These are phyloP conservation scores for Bettongia penicillata DNA, from an alignment of 2,113 vertebrate genomes.

Conservation along the genomic window DNA sequence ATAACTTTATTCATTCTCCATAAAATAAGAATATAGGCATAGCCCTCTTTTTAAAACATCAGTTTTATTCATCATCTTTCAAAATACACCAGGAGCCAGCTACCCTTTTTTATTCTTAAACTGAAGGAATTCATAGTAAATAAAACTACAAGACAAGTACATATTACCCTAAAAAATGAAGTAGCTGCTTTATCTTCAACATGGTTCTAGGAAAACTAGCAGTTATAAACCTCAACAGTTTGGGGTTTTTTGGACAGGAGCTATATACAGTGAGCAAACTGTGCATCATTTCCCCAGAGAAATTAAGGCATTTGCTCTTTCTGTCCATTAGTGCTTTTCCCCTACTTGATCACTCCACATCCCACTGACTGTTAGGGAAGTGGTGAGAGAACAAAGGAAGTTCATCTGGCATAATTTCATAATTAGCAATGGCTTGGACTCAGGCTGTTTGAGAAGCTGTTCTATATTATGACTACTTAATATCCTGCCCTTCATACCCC, in stretches of 20 bases:
- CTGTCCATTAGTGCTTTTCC: conserved; percentile 42
- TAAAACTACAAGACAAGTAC: conserved; percentile 60
- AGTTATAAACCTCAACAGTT: conserved; percentile 62
- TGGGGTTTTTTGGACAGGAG: background rate
- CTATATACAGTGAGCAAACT: conserved; percentile 42
- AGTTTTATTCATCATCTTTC: conserved; percentile 36
- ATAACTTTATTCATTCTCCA: conserved; percentile 11
- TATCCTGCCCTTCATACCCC: conserved; percentile 16
- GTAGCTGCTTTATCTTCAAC: conserved; percentile 59
- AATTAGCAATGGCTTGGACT: conserved; percentile 59
- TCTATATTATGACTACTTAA: conserved; percentile 53
- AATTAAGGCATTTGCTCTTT: conserved; percentile 41
- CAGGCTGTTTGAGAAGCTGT: conserved; percentile 51
- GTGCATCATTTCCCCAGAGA: conserved; percentile 19
- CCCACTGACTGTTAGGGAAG: conserved; percentile 20
- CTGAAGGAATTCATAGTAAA: conserved; percentile 27
- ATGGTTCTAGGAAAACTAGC: conserved; percentile 41
- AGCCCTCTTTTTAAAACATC: conserved; percentile 30
- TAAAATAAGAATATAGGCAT: conserved; percentile 15
- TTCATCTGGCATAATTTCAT: conserved; percentile 67
- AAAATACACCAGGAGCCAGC: conserved; percentile 34
- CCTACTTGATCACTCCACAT: conserved; percentile 51
- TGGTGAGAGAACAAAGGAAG: conserved; percentile 55
- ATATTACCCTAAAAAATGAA: conserved; percentile 48
- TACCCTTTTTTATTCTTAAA: conserved; percentile 40